Percentiles rank a stretch among this genome's conserved stretches.
Conservation (phyloP, 2,113 vertebrate species). For the Hydrochoerus hydrochaeris region DNA sequence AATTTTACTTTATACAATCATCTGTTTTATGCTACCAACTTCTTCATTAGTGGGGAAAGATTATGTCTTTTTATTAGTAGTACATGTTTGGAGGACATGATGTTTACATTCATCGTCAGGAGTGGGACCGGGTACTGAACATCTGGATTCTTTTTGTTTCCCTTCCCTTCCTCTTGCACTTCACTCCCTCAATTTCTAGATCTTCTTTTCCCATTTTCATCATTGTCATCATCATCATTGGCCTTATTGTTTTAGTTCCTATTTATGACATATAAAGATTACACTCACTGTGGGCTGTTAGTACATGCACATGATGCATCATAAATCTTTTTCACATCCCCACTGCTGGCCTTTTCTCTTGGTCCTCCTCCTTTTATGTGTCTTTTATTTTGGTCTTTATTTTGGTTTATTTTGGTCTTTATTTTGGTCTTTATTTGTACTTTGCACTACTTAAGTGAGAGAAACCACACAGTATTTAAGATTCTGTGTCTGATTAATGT, state of each 20-base stretch:
- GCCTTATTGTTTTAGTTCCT: background rate
- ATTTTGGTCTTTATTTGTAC: background rate
- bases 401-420: no score
- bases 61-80: background rate
- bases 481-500: background rate
- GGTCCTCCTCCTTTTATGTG: background rate
- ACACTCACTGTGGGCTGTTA: background rate
- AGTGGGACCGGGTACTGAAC: background rate
- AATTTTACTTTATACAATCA: constrained; percentile 18
- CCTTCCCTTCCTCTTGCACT: background rate
- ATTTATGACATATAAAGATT: background rate
- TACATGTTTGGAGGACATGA: background rate
- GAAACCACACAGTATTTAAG: background rate
- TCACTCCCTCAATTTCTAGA: background rate
- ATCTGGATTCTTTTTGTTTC: background rate
- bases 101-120: background rate
- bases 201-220: background rate
- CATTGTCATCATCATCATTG: background rate
- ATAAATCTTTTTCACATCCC: background rate
- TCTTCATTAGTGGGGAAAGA: constrained; percentile 24
- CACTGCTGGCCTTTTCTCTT: background rate
- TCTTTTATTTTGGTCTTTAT: background rate
- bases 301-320: background rate
- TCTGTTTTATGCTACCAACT: constrained; percentile 26
- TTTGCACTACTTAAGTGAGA: background rate